These are phyloP conservation scores for Habrosyne pyritoides DNA, from an alignment of 2,888 invertebrate species.

Conservation along the genomic window DNA sequence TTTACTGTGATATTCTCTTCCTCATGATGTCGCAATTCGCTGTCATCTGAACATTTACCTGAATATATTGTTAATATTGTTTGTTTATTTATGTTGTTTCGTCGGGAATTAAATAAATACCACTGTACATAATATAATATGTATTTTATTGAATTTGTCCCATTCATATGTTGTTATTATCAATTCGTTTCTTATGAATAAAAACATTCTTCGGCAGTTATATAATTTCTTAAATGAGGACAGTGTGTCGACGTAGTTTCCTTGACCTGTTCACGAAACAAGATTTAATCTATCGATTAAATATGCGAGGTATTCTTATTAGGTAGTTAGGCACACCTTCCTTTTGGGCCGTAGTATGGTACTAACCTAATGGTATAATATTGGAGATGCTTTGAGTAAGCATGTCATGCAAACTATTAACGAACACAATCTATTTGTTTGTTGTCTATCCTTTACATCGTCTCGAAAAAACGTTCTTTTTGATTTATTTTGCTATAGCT, in stretches of 20 bases:
- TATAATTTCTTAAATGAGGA: slow-evolving; percentile 10
- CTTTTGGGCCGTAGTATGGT: background rate
- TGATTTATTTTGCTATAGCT: no score
- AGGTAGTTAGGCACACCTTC: background rate
- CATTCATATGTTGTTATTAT: slow-evolving; percentile 13
- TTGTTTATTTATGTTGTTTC: slow-evolving; percentile 48
- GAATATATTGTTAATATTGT: slow-evolving; percentile 56
- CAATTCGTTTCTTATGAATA: background rate
- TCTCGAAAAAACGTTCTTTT: no score
- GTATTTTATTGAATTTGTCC: slow-evolving; percentile 25
- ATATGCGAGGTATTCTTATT: background rate
- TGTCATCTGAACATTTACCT: slow-evolving; percentile 48
- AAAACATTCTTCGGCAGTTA: background rate
- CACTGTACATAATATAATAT: slow-evolving; percentile 30
- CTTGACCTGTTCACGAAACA: slow-evolving; percentile 38
- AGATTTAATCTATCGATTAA: background rate
- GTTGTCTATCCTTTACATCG: no score
- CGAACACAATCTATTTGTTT: no score
- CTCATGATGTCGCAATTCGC: slow-evolving; percentile 53
- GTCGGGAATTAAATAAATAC: slow-evolving; percentile 35
- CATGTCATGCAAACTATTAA: no score
- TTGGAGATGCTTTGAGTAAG: background rate
- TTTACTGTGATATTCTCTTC: slow-evolving; percentile 77
- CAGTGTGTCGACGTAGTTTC: slow-evolving; percentile 19
- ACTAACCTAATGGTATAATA: background rate